These are phyloP conservation scores for Chrysochloris asiatica DNA, from an alignment of 2,113 vertebrate species.

Conservation along the genomic window DNA sequence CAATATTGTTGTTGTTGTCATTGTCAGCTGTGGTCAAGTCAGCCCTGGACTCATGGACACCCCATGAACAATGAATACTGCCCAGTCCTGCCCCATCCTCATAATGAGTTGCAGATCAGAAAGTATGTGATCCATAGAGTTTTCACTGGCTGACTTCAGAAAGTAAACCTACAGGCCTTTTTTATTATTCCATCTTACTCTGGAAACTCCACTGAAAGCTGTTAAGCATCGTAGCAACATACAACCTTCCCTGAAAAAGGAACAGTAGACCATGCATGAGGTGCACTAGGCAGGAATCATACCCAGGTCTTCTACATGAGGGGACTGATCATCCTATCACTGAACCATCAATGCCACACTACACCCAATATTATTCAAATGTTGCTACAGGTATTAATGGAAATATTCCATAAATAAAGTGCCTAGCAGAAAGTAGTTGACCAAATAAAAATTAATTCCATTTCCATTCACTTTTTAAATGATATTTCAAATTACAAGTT, in stretches of 20 bases:
- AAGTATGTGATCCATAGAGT: neutral
- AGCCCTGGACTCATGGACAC: too few relatives aligned
- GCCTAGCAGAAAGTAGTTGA: neutral
- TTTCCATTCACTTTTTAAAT: neutral
- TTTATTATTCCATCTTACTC: neutral
- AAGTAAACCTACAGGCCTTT: neutral
- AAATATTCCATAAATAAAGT: neutral
- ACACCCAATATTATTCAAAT: too few relatives aligned
- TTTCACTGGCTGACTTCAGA: neutral
- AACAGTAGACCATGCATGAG: neutral
- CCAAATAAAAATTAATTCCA: neutral
- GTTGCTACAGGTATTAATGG: neutral
- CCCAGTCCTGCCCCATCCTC: neutral
- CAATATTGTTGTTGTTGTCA: neutral
- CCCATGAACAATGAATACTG: neutral
- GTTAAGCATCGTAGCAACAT: neutral
- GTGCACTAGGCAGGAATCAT: neutral
- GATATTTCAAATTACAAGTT: neutral
- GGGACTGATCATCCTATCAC: neutral
- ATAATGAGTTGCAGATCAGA: too few relatives aligned
- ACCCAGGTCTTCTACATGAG: neutral
- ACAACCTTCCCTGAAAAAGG: neutral
- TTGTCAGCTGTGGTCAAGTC: neutral
- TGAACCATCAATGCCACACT: neutral
- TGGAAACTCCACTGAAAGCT: neutral